Base-by-base conservation (phyloP, 2,797 vertebrate genomes). In the Acridotheres tristis region DNA sequence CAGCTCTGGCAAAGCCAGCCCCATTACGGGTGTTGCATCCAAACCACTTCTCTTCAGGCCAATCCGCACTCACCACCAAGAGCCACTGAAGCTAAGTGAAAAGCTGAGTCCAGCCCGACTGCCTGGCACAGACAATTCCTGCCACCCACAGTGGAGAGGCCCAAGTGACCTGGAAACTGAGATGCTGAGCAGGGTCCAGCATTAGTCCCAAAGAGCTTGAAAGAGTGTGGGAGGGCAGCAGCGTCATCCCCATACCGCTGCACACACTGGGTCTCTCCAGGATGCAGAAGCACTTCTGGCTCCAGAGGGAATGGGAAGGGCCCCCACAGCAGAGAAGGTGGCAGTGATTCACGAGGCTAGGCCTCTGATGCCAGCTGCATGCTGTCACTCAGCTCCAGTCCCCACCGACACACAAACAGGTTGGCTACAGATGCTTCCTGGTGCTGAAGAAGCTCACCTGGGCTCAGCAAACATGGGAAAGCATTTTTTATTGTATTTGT, bases 71-170 rank as follows among this genome's bases (percentile, higher is more conserved):
- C 4, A 14, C 17, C 82, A 75, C 43, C 51, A 29, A 59, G 51
- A 80, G 50, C 26, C 63, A 36, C 38, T 0, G 0, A 42, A 72
- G 38, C 29, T n/a, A 83, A 83, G 20, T 0, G 1, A 61, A 58
- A 75, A 86, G 26, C 57, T 0, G 1, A 72, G 84, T 17, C 48
- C 48, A 51, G 50, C 20, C n/a, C 0, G 0, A 57, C 38, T 23
- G 27, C 30, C 57, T 22, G 38, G 61, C 72, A 72, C 27, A 53
- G 38, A 34, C 27, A 61, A 30, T 8, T 54, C 67, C 57, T 11
- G 10, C 6, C 26, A 42, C 32, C 10, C 4, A 0, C 0, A 0
- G 17, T 0, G 0, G 47, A 53, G 30, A 23, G 11, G 11, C 30
- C 42, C 1, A 3, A 66, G 67, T 7, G 6, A 36, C 1, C 9